These are phyloP conservation scores for Tribolium freemani DNA, from an alignment of 2,888 invertebrate genomes.

Conservation along the genomic window DNA sequence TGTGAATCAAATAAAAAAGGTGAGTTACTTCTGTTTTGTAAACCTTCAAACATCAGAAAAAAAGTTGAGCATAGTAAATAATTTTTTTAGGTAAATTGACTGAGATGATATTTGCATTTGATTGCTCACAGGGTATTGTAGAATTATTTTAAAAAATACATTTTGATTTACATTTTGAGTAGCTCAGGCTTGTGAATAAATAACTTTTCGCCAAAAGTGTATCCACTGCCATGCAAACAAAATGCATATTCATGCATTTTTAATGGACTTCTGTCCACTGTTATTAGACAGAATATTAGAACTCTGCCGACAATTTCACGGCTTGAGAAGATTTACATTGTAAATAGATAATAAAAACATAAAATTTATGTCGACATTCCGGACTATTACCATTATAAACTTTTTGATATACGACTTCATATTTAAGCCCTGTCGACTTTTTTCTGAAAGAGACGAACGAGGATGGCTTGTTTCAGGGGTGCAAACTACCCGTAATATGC, in stretches of 20 bases:
- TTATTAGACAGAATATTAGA: slow-evolving; percentile 37
- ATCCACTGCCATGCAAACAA: background rate
- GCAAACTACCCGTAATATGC: slow-evolving; percentile 36
- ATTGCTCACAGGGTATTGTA: too few species aligned
- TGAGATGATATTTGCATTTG: background rate
- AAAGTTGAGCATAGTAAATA: too few species aligned
- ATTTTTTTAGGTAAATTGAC: background rate
- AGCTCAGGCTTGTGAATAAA: background rate
- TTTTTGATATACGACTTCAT: slow-evolving; percentile 46
- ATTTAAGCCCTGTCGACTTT: slow-evolving; percentile 45
- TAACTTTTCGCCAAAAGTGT: background rate
- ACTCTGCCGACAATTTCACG: slow-evolving; percentile 37
- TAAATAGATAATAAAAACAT: slow-evolving; percentile 38
- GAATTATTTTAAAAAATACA: background rate
- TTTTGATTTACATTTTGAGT: background rate
- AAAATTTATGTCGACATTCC: slow-evolving; percentile 45
- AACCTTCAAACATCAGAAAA: too few species aligned
- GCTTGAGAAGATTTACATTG: slow-evolving; percentile 38
- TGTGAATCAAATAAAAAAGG: too few species aligned
- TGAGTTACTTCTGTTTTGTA: too few species aligned
- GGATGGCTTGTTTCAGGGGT: slow-evolving; percentile 17
- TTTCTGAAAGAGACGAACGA: slow-evolving; percentile 32
- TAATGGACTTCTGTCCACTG: slow-evolving; percentile 23
- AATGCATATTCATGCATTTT: slow-evolving; percentile 31
- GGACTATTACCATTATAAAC: slow-evolving; percentile 45